Evolutionary conservation across 2,113 vertebrate genomes (phyloP).

Genomic region (Oceanites oceanicus): DNA sequence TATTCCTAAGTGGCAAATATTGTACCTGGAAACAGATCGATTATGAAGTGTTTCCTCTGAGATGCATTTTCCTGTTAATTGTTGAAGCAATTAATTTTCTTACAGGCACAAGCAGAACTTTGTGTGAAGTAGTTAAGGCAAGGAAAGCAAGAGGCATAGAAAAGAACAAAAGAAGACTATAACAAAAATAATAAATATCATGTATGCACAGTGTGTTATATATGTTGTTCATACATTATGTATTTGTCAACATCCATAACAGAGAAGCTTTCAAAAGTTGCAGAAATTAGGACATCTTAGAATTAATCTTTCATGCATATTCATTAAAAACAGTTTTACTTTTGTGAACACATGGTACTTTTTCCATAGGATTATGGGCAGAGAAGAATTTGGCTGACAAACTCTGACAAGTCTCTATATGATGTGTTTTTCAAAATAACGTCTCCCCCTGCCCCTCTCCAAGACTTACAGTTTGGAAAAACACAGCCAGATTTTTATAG

Average conservation of each 20-base stretch:
- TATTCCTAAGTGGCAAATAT: slow-evolving; percentile 50
- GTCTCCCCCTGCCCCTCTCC: background rate
- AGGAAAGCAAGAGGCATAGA: background rate
- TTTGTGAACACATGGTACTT: background rate
- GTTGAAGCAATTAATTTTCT: slow-evolving; percentile 69
- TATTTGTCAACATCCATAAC: background rate
- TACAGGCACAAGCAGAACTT: background rate
- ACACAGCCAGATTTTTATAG: background rate
- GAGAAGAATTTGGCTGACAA: background rate
- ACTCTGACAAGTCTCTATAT: background rate
- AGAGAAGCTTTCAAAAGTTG: background rate
- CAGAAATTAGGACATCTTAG: background rate
- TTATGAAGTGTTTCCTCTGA: slow-evolving; percentile 62
- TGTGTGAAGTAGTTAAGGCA: background rate
- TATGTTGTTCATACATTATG: background rate
- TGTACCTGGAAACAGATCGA: slow-evolving; percentile 46
- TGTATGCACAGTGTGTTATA: background rate
- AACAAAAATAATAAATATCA: background rate
- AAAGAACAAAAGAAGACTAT: background rate
- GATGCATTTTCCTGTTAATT: slow-evolving; percentile 44
- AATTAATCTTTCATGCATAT: background rate
- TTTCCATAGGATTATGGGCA: background rate
- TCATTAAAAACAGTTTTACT: background rate
- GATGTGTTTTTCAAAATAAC: background rate
- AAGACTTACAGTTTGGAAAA: background rate